Conservation (phyloP, 2,113 vertebrate species). For the Plotosus lineatus region DNA sequence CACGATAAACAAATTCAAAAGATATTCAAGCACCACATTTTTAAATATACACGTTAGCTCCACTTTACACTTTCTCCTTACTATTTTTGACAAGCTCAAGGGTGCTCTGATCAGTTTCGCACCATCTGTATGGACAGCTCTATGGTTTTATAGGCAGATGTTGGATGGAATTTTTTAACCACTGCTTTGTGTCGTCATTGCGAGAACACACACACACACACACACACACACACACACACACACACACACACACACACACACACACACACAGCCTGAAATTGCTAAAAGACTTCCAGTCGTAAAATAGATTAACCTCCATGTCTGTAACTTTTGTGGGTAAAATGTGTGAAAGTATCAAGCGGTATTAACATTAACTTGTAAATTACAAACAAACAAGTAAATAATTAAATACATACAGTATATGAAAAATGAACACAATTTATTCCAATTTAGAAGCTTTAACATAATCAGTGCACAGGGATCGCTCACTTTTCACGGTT, state of each 20-base stretch:
- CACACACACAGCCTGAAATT: neutral
- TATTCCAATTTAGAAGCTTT: no score
- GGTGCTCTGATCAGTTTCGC: conserved; percentile 1
- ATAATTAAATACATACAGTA: no score
- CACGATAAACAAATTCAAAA: neutral
- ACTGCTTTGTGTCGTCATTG: neutral
- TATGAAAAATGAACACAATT: no score
- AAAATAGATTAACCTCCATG: no score
- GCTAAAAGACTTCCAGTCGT: neutral
- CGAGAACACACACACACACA: neutral
- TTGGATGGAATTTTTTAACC: neutral
- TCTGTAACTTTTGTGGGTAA: no score
- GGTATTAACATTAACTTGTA: no score
- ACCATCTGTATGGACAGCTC: conserved; percentile 24
- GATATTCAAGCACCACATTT: no score
- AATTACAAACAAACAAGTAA: no score
- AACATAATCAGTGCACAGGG: no score
- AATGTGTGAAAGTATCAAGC: neutral
- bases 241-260: neutral
- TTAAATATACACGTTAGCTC: no score
- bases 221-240: neutral
- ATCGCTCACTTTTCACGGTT: no score
- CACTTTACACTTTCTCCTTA: neutral
- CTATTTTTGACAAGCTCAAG: conserved; percentile 8
- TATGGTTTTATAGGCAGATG: conserved; percentile 10